phyloP scores from a whole-genome alignment of 2,888 invertebrate genomes.

The Drosophila prostipennis region DNA sequence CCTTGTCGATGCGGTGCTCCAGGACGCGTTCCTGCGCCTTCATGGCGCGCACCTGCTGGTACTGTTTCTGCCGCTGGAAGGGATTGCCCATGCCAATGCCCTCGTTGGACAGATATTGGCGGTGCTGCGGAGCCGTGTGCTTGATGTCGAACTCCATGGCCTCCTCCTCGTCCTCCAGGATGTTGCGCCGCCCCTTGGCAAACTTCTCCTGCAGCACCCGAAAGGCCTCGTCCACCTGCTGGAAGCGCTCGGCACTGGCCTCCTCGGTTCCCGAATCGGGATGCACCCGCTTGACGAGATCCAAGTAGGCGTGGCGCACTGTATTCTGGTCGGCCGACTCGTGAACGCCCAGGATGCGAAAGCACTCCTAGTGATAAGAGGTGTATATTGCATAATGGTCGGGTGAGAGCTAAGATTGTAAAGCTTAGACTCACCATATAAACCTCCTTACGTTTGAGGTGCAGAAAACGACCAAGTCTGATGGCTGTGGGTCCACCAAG shows the following conservation, averaged over 20 bases:
- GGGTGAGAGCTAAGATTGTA: neutral
- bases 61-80: slow-evolving; percentile 91
- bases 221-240: slow-evolving; percentile 91
- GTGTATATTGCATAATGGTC: slow-evolving; percentile 17
- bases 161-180: slow-evolving; percentile 84
- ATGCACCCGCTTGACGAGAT: slow-evolving; percentile 92
- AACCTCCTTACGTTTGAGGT: slow-evolving; percentile 57
- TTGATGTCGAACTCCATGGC: slow-evolving; percentile 88
- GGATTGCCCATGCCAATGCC: slow-evolving; percentile 92
- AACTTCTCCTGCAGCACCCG: slow-evolving; percentile 88
- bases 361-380: slow-evolving; percentile 86
- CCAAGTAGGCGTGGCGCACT: slow-evolving; percentile 89
- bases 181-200: slow-evolving; percentile 86
- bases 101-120: slow-evolving; percentile 89
- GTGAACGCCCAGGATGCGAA: slow-evolving; percentile 87
- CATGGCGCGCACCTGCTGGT: slow-evolving; percentile 88
- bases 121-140: slow-evolving; percentile 95
- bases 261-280: slow-evolving; percentile 91
- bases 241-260: slow-evolving; percentile 90
- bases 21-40: slow-evolving; percentile 87
- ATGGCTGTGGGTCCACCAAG: neutral
- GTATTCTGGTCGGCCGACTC: slow-evolving; percentile 89
- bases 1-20: slow-evolving; percentile 88
- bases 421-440: slow-evolving; percentile 49
- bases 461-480: slow-evolving; percentile 49